phyloP scores from a whole-genome alignment of 2,888 invertebrate genomes.

The Heliconius erato region DNA sequence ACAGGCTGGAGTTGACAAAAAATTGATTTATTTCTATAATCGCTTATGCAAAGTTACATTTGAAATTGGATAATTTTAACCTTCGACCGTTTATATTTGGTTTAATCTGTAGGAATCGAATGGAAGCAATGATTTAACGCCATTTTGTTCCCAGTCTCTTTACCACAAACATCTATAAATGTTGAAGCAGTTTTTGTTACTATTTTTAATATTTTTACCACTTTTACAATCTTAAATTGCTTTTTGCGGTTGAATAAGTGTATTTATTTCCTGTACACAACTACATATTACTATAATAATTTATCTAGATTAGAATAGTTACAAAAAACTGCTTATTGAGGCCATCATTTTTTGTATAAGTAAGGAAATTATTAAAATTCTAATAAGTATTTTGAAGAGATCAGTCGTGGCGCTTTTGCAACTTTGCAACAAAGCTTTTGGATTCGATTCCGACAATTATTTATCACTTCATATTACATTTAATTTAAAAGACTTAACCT shows the following conservation, averaged over 20 bases:
- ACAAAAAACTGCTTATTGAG: not conserved
- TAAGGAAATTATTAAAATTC: no score
- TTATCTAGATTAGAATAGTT: not conserved
- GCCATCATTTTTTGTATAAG: not conserved
- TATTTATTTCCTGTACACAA: not conserved
- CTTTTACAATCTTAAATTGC: not conserved
- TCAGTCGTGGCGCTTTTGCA: no score
- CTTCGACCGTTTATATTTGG: no score
- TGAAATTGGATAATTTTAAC: no score
- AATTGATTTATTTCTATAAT: no score
- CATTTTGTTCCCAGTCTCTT: not conserved
- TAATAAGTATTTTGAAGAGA: no score
- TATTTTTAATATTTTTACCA: slow-evolving; percentile 3
- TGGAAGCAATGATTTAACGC: not conserved
- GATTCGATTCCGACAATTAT: no score
- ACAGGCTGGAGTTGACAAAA: no score
- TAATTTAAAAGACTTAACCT: no score
- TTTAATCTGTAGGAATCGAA: not conserved
- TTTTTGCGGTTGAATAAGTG: slow-evolving; percentile 16
- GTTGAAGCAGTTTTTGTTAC: slow-evolving; percentile 2
- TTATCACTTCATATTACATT: no score
- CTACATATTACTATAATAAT: not conserved
- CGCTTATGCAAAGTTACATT: no score
- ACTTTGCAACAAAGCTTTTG: no score
- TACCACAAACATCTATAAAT: slow-evolving; percentile 9